phyloP scores from a whole-genome alignment of 2,113 vertebrate species.

The Pygoscelis adeliae region DNA sequence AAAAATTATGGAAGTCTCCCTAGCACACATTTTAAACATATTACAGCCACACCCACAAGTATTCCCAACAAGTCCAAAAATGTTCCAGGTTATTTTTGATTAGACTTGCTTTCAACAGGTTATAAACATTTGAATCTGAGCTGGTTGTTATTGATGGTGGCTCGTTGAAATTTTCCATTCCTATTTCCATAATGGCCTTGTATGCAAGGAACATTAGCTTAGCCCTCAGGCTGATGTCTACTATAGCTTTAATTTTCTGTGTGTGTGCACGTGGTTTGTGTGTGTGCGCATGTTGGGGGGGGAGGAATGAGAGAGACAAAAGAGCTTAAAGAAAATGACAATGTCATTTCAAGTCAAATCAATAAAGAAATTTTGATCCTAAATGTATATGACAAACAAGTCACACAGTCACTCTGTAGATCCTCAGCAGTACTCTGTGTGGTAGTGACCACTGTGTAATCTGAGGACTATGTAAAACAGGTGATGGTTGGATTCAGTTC shows the following conservation, averaged over 20 bases:
- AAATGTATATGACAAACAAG: neutral
- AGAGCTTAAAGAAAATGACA: neutral
- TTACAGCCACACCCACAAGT: conserved; percentile 32
- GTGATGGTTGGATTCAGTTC: neutral
- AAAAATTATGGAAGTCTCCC: neutral
- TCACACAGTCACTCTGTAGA: neutral
- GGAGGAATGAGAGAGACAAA: neutral
- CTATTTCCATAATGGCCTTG: neutral
- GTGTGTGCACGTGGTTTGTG: neutral
- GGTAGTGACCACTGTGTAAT: neutral
- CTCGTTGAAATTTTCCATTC: neutral
- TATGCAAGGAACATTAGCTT: neutral
- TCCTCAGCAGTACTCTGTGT: neutral
- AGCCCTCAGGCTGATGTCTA: neutral
- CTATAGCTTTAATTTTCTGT: neutral
- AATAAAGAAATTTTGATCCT: neutral
- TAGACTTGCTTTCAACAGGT: conserved; percentile 33
- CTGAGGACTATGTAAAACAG: neutral
- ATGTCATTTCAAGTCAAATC: neutral
- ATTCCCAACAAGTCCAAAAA: conserved; percentile 48
- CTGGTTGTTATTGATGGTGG: neutral
- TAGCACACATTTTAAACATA: neutral
- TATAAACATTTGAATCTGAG: neutral
- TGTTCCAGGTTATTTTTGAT: conserved; percentile 41
- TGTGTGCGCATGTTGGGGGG: neutral